Base-by-base conservation (phyloP, 2,797 vertebrate genomes). In the Parauchenoglanis ngamensis region DNA sequence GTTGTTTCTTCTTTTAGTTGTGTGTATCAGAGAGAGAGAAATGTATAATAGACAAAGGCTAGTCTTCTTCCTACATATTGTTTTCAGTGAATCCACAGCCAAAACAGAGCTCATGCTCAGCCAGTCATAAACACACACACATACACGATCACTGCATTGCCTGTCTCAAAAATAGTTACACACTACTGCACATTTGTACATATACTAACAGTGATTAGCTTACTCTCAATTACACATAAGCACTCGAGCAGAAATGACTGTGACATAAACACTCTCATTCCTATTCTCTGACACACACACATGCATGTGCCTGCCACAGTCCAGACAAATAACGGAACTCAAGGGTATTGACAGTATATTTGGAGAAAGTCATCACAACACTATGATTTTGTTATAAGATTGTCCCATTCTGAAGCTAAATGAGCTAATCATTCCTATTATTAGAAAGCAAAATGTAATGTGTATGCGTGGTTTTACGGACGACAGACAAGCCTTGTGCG, bases 181-280 rank as follows among this genome's bases (percentile, higher is more conserved):
- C 83, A 79, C 88, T 59, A 79, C 79, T 86, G 76, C 79, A 77
- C 85, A 89, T 83, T 84, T 83, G 84, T 77, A 87, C 85, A 85
- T 82, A 85, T 68, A 82, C 84, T 76, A 54, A 61, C 65, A 75
- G 44, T 88, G 83, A 88, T 88, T 82, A 85, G 84, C 84, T 88
- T 72, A 85, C 83, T 81, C 87, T 85, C 87, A 85, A 88, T 85
- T 88, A 85, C 83, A 88, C 87, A 80, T 61, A 70, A 78, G 81
- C 86, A 81, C 76, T 88, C 67, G 28, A 87, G 86, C 86, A 78
- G 81, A 87, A 87, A 84, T 84, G 86, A 78, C 81, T 63, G 76
- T 78, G 61, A 84, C 76, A 87, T 87, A 87, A 87, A 84, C 82
- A 84, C 72, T 77, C 70, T 67, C 28, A 23, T 56, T 72, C 61